A percentile compares a stretch with the other conserved stretches of the same genome.
phyloP scores from a whole-genome alignment of 1,140 invertebrate genomes.

The Rhopalosiphum maidis region DNA sequence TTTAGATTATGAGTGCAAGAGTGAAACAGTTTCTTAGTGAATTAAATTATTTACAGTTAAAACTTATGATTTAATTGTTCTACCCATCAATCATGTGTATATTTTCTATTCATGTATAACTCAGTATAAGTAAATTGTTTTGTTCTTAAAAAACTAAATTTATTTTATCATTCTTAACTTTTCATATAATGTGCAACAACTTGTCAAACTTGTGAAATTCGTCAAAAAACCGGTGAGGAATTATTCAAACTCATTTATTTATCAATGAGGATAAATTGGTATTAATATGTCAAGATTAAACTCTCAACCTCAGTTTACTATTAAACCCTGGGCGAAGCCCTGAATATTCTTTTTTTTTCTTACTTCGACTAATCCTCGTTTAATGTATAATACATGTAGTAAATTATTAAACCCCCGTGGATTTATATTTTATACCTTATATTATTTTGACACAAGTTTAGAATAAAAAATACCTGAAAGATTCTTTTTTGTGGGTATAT shows the following conservation, averaged over 20 bases:
- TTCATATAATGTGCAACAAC: not conserved
- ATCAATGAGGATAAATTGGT: slow-evolving; percentile 9
- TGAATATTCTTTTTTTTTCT: not conserved
- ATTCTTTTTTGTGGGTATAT: not conserved
- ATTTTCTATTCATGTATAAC: not conserved
- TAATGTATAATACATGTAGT: not conserved
- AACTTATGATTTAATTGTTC: not conserved
- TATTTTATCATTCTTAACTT: not conserved
- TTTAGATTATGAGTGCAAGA: not conserved
- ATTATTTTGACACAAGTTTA: not conserved
- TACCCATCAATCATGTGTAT: not conserved
- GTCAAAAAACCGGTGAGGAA: not conserved
- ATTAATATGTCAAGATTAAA: slow-evolving; percentile 20
- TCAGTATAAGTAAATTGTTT: not conserved
- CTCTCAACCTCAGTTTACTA: slow-evolving; percentile 23
- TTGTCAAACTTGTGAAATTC: not conserved
- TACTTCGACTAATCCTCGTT: not conserved
- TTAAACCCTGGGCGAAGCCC: not conserved
- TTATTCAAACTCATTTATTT: slow-evolving; percentile 26
- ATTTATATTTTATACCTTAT: not conserved
- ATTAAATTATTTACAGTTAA: not conserved
- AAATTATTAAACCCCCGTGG: not conserved
- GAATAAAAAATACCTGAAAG: not conserved
- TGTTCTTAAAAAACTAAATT: not conserved
- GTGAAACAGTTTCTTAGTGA: not conserved